Evolutionary conservation across 2,888 invertebrate genomes (phyloP), one percentile per base, ranked within the genome.

Genomic region (Prionchulus punctatus): DNA sequence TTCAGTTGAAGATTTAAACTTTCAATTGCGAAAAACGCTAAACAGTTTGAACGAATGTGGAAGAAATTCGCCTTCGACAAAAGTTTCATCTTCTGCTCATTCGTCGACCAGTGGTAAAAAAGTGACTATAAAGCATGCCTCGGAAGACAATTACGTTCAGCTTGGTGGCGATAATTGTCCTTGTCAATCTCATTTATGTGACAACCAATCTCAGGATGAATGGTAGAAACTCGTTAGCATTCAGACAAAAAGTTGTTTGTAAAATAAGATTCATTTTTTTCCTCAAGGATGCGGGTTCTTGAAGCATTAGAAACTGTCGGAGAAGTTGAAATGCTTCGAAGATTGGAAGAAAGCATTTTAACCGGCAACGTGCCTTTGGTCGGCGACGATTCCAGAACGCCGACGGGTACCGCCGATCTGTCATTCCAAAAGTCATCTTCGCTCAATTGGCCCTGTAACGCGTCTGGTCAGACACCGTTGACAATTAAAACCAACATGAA

Each of bases 231-330:
- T n/a, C n/a, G n/a, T n/a, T n/a, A n/a, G n/a, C n/a, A n/a, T n/a
- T n/a, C n/a, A n/a, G n/a, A n/a, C n/a, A n/a, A n/a, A n/a, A n/a
- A n/a, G n/a, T n/a, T n/a, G n/a, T n/a, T n/a, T n/a, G n/a, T n/a
- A n/a, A 36, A 12, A 18, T n/a, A n/a, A n/a, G n/a, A n/a, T n/a
- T n/a, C n/a, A n/a, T n/a, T n/a, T n/a, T n/a, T n/a, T n/a, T n/a
- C n/a, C n/a, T 60, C 60, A 52, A 66, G 68, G 68, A 59, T 62
- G 48, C 63, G 65, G 45, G 66, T 69, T 15, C 60, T 70, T 43
- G 66, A 70, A 56, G 69, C 69, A n/a, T 57, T 68, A 42, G 67
- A 68, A 56, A 64, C 65, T 2, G 66, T 67, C 53, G 67, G 68
- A 2, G 63, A 69, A 52, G 63, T 63, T 27, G 62, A 64, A 51